phyloP scores from a whole-genome alignment of 2,797 vertebrate genomes.

The Sebastes wilsoni region DNA sequence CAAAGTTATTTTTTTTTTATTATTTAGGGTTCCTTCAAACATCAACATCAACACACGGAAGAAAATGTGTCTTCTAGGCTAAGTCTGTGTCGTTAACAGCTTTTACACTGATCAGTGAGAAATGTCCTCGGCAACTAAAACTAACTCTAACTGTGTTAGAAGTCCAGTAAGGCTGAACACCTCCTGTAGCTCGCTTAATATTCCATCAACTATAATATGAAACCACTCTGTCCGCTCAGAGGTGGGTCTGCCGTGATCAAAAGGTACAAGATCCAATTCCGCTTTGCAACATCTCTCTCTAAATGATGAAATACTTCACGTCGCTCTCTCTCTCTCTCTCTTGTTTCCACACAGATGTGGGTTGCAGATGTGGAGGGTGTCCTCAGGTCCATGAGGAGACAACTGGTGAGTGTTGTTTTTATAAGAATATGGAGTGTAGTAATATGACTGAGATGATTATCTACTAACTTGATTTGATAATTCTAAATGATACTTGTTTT shows the following conservation, averaged over 20 bases:
- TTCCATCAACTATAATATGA: slow-evolving; percentile 35
- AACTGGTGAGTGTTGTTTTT: slow-evolving; percentile 53
- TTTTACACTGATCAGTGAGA: not conserved
- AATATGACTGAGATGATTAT: not conserved
- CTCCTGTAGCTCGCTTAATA: slow-evolving; percentile 25
- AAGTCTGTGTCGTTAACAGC: not conserved
- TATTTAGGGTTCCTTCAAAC: not conserved
- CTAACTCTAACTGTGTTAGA: not conserved
- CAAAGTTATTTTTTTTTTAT: not conserved
- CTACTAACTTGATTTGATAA: not conserved
- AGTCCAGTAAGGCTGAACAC: not conserved
- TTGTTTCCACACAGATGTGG: slow-evolving; percentile 51
- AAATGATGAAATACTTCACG: slow-evolving; percentile 59
- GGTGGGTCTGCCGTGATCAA: slow-evolving; percentile 39
- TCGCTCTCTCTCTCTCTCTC: not conserved
- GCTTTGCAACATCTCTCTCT: slow-evolving; percentile 28
- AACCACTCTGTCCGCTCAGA: slow-evolving; percentile 17
- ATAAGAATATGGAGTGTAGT: not conserved
- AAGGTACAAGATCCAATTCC: slow-evolving; percentile 25
- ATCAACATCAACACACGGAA: not conserved
- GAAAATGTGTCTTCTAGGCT: not conserved
- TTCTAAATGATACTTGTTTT: not conserved
- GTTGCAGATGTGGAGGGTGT: slow-evolving; percentile 58
- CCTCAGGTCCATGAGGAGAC: slow-evolving; percentile 56
- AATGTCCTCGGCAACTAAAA: not conserved